phyloP scores from a whole-genome alignment of 2,888 invertebrate genomes.

The Seira ritae region DNA sequence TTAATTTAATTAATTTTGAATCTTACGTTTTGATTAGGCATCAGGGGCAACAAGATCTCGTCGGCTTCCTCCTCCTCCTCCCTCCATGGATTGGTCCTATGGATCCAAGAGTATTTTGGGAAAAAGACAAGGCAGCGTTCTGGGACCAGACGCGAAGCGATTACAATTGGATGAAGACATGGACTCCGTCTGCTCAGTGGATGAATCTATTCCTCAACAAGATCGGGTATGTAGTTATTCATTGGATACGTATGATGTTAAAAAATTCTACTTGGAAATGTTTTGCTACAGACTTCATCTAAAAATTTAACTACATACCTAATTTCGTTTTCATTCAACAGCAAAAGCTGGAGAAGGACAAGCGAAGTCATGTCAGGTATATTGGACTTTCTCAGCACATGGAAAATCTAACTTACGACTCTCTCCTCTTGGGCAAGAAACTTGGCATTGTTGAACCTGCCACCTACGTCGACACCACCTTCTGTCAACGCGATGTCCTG shows the following conservation, averaged over 20 bases:
- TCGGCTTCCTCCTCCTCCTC: constrained; percentile 55
- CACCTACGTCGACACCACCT: constrained; percentile 69
- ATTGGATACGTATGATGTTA: too few species aligned
- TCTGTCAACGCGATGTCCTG: constrained; percentile 62
- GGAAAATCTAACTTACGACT: constrained; percentile 58
- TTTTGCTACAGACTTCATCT: too few species aligned
- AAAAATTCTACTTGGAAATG: too few species aligned
- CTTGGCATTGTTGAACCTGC: constrained; percentile 61
- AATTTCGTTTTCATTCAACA: constrained; percentile 20
- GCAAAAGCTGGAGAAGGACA: constrained; percentile 47
- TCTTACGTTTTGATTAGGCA: constrained; percentile 27
- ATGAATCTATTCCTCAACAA: constrained; percentile 51
- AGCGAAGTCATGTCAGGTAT: constrained; percentile 36
- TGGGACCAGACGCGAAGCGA: constrained; percentile 44
- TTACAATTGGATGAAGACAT: constrained; percentile 46
- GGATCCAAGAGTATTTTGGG: constrained; percentile 57
- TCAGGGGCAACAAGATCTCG: constrained; percentile 32
- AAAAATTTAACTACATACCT: background rate
- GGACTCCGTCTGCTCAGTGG: constrained; percentile 44
- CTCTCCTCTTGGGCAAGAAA: constrained; percentile 62
- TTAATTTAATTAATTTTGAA: background rate
- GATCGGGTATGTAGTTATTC: constrained; percentile 29
- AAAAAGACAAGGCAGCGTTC: constrained; percentile 41
- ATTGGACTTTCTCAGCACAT: constrained; percentile 35
- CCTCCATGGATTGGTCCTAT: constrained; percentile 55